These are phyloP conservation scores for Drosophila teissieri DNA, from an alignment of 1,140 invertebrate species.

Conservation along the genomic window DNA sequence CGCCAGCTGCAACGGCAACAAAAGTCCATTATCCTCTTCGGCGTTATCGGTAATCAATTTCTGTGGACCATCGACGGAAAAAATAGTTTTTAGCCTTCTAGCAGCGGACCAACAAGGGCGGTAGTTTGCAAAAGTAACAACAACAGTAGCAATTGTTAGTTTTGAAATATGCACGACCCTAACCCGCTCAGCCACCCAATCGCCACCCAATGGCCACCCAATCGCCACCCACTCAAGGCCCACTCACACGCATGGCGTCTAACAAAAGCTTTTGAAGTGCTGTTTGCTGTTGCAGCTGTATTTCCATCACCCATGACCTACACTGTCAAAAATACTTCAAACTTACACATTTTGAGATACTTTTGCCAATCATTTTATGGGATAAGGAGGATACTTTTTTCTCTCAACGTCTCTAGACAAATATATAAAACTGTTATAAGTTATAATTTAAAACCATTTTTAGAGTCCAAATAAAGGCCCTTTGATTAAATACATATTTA, in stretches of 20 bases:
- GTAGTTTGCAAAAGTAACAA: slow-evolving; percentile 22
- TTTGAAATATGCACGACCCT: slow-evolving; percentile 75
- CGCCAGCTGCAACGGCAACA: slow-evolving; percentile 67
- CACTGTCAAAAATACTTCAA: neutral
- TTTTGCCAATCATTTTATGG: no score
- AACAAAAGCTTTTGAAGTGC: slow-evolving; percentile 72
- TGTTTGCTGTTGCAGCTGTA: slow-evolving; percentile 53
- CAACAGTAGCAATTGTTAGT: slow-evolving; percentile 68
- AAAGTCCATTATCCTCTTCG: slow-evolving; percentile 81
- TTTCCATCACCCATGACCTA: neutral
- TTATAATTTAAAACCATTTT: no score
- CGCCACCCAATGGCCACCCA: neutral
- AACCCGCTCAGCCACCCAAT: neutral
- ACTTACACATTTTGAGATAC: no score
- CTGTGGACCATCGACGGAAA: slow-evolving; percentile 55
- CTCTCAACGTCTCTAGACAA: no score
- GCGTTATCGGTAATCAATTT: slow-evolving; percentile 82
- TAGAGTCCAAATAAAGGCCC: no score
- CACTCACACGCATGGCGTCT: slow-evolving; percentile 34
- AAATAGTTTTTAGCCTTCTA: slow-evolving; percentile 43
- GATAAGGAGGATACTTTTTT: no score
- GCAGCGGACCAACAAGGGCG: slow-evolving; percentile 55
- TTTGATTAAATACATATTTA: no score
- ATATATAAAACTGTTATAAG: no score
- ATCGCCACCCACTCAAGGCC: neutral